phyloP scores from a whole-genome alignment of 2,797 vertebrate genomes.

The Gymnoscopelus microlampas region DNA sequence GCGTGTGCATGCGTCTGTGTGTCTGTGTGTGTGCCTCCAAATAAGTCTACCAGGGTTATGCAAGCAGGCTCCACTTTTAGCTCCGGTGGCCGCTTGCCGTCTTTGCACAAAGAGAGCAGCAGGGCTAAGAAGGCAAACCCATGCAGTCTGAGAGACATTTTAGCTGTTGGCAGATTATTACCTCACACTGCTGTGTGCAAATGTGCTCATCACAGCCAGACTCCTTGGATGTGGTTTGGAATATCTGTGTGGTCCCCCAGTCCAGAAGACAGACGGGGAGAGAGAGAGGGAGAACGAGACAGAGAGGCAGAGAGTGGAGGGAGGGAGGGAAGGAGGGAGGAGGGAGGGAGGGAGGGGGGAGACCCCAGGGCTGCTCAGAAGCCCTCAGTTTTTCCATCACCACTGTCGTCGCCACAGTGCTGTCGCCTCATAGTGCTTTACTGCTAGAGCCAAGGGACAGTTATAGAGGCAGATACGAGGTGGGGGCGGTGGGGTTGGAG shows the following conservation, averaged over 20 bases:
- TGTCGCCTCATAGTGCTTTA: slow-evolving; percentile 50
- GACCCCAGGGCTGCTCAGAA: slow-evolving; percentile 68
- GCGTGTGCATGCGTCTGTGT: too few relatives aligned
- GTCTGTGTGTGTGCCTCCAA: slow-evolving; percentile 43
- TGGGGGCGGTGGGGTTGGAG: neutral
- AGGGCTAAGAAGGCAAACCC: too few relatives aligned
- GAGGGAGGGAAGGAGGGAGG: slow-evolving; percentile 30
- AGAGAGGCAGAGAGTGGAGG: slow-evolving; percentile 14
- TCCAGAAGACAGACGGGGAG: slow-evolving; percentile 76
- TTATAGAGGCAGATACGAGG: too few relatives aligned
- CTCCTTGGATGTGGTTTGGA: slow-evolving; percentile 84
- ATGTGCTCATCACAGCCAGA: slow-evolving; percentile 83
- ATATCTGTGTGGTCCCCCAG: slow-evolving; percentile 82
- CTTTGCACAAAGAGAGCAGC: slow-evolving; percentile 39
- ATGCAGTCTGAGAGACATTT: slow-evolving; percentile 66
- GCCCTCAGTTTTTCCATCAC: slow-evolving; percentile 80
- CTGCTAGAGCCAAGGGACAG: slow-evolving; percentile 66
- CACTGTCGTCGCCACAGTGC: slow-evolving; percentile 66
- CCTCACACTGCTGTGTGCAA: slow-evolving; percentile 79
- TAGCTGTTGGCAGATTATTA: slow-evolving; percentile 78
- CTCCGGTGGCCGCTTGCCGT: slow-evolving; percentile 60
- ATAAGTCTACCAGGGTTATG: slow-evolving; percentile 64
- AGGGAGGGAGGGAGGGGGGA: slow-evolving; percentile 42
- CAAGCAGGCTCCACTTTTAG: slow-evolving; percentile 65
- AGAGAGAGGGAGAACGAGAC: slow-evolving; percentile 64